Percentiles rank a stretch among this genome's conserved stretches.
Conservation (phyloP, 1,140 invertebrate genomes). For the Drosophila lowei region DNA sequence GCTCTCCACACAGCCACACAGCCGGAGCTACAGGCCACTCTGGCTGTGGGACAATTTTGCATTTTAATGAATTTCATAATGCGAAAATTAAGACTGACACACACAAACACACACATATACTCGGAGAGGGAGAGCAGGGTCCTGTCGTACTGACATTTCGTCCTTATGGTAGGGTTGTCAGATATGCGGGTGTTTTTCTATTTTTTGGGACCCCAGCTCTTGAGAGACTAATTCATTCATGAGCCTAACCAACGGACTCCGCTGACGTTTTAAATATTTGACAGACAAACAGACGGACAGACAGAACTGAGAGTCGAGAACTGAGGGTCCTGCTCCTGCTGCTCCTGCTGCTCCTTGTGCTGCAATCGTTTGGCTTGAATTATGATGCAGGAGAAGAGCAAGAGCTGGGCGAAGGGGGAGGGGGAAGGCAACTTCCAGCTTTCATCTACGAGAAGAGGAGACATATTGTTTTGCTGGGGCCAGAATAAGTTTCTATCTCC, state of each 20-base stretch:
- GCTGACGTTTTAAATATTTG: slow-evolving; percentile 70
- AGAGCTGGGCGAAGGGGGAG: no score
- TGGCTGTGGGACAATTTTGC: slow-evolving; percentile 60
- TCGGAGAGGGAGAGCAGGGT: background rate
- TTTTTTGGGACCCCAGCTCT: background rate
- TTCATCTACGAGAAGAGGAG: background rate
- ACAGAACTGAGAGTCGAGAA: slow-evolving; percentile 1
- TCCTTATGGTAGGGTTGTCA: slow-evolving; percentile 3
- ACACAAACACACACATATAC: slow-evolving; percentile 21
- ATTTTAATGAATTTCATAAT: slow-evolving; percentile 79
- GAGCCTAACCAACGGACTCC: slow-evolving; percentile 35
- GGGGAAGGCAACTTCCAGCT: no score
- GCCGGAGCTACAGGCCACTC: slow-evolving; percentile 32
- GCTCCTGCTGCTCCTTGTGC: no score
- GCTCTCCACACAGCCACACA: slow-evolving; percentile 13
- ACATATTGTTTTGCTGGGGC: slow-evolving; percentile 51
- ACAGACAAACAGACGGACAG: slow-evolving; percentile 10
- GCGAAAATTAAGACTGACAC: slow-evolving; percentile 70
- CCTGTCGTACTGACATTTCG: slow-evolving; percentile 39
- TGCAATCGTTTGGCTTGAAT: no score
- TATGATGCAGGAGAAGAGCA: no score
- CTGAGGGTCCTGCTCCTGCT: background rate
- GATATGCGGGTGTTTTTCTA: background rate
- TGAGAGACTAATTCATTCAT: slow-evolving; percentile 57
- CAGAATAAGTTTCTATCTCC: slow-evolving; percentile 16